phyloP scores from a whole-genome alignment of 35 echinoderm and acorn worm genomes.

The Amphiura filiformis region DNA sequence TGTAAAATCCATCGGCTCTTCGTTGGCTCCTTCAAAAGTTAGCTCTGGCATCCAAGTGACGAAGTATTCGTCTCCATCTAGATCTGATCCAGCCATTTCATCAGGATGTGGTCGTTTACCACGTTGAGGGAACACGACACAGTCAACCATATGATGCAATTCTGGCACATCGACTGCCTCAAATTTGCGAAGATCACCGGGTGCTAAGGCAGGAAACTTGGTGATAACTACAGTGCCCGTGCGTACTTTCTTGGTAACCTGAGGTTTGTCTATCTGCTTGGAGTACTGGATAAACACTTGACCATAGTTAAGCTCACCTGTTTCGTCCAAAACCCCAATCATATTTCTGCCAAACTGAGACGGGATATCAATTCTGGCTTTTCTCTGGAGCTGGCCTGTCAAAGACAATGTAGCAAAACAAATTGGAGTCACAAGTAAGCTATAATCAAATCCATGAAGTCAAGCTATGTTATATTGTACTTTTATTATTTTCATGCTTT shows the following conservation, averaged over 20 bases:
- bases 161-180: conserved; percentile 16
- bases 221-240: conserved; percentile 7
- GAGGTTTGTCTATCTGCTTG: neutral
- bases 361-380: conserved; percentile 12
- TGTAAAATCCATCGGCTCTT: neutral
- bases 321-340: conserved; percentile 27
- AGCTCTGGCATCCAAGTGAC: conserved; percentile 17
- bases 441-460: neutral
- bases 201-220: neutral
- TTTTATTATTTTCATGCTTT: neutral
- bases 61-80: conserved; percentile 40
- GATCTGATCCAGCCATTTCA: conserved; percentile 30
- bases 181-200: conserved; percentile 22
- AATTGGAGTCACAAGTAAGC: neutral
- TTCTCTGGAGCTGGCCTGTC: conserved; percentile 4
- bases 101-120: conserved; percentile 8
- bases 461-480: neutral
- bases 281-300: conserved; percentile 36
- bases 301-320: neutral
- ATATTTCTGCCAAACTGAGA: conserved; percentile 8
- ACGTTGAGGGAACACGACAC: conserved; percentile 6
- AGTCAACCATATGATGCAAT: conserved; percentile 26
- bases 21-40: neutral
- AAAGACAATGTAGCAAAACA: neutral
- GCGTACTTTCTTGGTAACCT: neutral